These are phyloP conservation scores for Oreohelix idahoensis DNA, from an alignment of 1,140 invertebrate species.

Conservation along the genomic window DNA sequence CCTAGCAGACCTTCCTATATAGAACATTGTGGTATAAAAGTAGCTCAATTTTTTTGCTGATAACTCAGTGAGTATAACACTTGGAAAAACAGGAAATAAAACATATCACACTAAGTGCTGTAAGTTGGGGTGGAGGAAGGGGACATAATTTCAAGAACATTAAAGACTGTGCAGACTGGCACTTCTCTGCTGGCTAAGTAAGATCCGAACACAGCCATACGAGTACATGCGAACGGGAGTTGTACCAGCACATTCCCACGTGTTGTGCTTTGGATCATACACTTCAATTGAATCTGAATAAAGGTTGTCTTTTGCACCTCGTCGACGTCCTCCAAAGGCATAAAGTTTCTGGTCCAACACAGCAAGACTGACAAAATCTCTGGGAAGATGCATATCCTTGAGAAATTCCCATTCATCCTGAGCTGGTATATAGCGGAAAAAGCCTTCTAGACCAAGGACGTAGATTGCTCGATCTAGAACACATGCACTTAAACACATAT, in stretches of 20 bases:
- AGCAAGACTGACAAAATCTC: slow-evolving; percentile 68
- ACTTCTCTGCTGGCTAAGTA: slow-evolving; percentile 49
- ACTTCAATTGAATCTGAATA: slow-evolving; percentile 67
- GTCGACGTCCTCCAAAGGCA: slow-evolving; percentile 62
- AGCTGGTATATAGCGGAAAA: slow-evolving; percentile 60
- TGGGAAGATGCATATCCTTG: slow-evolving; percentile 60
- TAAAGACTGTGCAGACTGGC: not conserved
- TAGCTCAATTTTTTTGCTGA: no score
- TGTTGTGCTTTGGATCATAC: slow-evolving; percentile 57
- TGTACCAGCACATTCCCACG: slow-evolving; percentile 60
- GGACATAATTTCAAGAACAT: no score
- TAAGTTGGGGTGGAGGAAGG: no score
- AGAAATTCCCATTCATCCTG: slow-evolving; percentile 63
- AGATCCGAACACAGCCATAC: slow-evolving; percentile 67
- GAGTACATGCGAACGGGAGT: slow-evolving; percentile 68
- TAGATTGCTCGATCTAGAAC: slow-evolving; percentile 65
- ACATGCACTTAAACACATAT: slow-evolving; percentile 68
- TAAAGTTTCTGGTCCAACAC: slow-evolving; percentile 67
- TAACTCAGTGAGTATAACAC: no score
- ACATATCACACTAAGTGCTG: no score
- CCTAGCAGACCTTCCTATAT: no score
- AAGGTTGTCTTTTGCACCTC: slow-evolving; percentile 66
- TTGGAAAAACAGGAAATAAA: no score
- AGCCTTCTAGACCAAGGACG: slow-evolving; percentile 68
- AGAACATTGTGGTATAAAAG: no score